Conservation (phyloP, 1,140 invertebrate genomes). For the Trichogramma pretiosum region DNA sequence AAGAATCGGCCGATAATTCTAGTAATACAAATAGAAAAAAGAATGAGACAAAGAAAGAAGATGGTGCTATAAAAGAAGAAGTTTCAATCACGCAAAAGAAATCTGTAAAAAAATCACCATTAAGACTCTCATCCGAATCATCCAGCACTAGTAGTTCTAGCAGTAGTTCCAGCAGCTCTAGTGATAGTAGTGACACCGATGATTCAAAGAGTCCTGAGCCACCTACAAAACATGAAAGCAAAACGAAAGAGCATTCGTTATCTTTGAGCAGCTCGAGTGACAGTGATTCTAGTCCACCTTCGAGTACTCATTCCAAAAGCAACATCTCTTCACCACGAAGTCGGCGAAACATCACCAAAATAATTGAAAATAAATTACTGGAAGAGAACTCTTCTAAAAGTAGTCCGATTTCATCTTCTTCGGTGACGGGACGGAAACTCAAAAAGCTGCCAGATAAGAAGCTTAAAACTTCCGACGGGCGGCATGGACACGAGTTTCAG, state of each 20-base stretch:
- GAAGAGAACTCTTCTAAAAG: not conserved
- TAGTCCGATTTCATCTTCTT: conserved; percentile 14
- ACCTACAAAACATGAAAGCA: conserved; percentile 4
- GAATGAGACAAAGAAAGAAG: conserved; percentile 31
- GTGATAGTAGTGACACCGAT: conserved; percentile 40
- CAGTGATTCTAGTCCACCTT: conserved; percentile 27
- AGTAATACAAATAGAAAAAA: conserved; percentile 30
- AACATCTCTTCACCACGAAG: conserved; percentile 12
- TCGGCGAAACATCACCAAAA: not conserved
- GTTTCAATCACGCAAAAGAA: conserved; percentile 32
- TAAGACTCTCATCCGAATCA: conserved; percentile 25
- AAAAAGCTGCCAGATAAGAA: conserved; percentile 70
- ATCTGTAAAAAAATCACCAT: conserved; percentile 16
- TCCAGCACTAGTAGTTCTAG: conserved; percentile 33
- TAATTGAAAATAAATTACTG: conserved; percentile 16
- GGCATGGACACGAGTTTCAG: conserved; percentile 64
- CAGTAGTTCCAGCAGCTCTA: conserved; percentile 36
- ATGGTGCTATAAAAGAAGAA: conserved; percentile 31
- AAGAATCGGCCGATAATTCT: conserved; percentile 23
- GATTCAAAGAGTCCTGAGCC: conserved; percentile 27
- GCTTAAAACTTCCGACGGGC: conserved; percentile 77
- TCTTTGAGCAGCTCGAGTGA: conserved; percentile 38
- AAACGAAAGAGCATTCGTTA: conserved; percentile 29
- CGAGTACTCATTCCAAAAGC: conserved; percentile 19
- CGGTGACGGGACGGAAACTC: conserved; percentile 47